phyloP scores from a whole-genome alignment of 2,888 invertebrate species.

The Drosophila koepferae region DNA sequence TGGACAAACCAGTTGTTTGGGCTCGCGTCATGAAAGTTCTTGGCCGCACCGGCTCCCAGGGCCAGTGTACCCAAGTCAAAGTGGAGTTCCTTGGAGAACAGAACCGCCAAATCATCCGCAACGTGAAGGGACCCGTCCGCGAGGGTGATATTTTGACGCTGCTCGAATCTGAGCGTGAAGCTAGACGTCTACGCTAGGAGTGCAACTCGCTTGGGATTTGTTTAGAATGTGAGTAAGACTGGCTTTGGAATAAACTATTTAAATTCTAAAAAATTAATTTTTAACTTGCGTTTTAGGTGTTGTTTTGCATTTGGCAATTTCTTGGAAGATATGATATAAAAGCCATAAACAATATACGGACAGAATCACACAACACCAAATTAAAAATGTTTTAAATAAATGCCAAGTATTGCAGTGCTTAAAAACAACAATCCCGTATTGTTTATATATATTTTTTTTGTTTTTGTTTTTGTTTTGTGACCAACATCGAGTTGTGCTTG shows the following conservation, averaged over 20 bases:
- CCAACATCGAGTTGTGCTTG: not conserved
- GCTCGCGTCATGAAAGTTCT: conserved; percentile 98
- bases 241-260: too few species aligned
- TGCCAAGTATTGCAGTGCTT: conserved; percentile 61
- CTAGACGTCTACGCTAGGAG: conserved; percentile 93
- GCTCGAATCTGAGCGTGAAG: conserved; percentile 99
- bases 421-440: conserved; percentile 40
- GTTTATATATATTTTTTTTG: not conserved
- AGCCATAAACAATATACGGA: conserved; percentile 89
- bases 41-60: conserved; percentile 99
- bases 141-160: conserved; percentile 99
- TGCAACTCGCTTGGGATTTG: conserved; percentile 26
- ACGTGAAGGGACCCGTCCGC: conserved; percentile 99
- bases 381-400: conserved; percentile 66
- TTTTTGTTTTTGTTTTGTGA: conserved; percentile 52
- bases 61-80: conserved; percentile 99
- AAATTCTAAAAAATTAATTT: not conserved
- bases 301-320: conserved; percentile 14
- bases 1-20: conserved; percentile 95
- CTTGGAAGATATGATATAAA: conserved; percentile 72
- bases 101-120: conserved; percentile 99
- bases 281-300: conserved; percentile 16
- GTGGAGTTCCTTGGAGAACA: conserved; percentile 99
- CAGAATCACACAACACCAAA: conserved; percentile 37
- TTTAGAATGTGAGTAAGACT: conserved; percentile 36